These are phyloP conservation scores for Lasiurus borealis DNA, from an alignment of 2,113 vertebrate species.

Conservation along the genomic window DNA sequence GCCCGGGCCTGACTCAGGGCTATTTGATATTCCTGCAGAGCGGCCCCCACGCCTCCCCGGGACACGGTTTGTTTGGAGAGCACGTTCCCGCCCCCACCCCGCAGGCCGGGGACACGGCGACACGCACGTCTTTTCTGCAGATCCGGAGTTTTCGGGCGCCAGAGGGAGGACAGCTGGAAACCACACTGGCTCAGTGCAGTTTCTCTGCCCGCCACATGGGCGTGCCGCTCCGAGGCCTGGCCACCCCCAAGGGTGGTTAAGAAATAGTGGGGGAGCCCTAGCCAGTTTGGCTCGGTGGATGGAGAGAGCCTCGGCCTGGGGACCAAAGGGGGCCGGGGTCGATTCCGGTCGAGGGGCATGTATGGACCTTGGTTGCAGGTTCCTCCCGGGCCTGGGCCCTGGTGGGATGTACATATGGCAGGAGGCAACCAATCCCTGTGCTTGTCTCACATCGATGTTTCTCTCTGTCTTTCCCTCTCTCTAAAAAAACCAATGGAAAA, in stretches of 20 bases:
- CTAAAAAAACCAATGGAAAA: too few species aligned
- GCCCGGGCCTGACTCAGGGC: conserved; percentile 47
- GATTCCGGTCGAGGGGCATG: too few species aligned
- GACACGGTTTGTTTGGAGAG: conserved; percentile 68
- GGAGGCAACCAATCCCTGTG: too few species aligned
- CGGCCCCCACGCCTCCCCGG: conserved; percentile 36
- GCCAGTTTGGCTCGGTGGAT: too few species aligned
- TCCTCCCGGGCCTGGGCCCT: too few species aligned
- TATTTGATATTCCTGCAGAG: conserved; percentile 52
- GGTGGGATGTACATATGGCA: too few species aligned
- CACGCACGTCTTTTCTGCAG: neutral
- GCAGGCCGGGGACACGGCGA: neutral
- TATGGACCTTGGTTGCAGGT: too few species aligned
- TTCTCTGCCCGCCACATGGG: neutral
- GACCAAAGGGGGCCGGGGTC: too few species aligned
- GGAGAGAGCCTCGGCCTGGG: too few species aligned
- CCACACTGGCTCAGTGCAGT: too few species aligned
- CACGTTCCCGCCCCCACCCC: neutral
- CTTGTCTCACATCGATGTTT: too few species aligned
- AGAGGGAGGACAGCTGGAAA: neutral
- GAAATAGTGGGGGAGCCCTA: neutral
- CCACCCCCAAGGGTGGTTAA: neutral
- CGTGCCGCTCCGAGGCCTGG: neutral
- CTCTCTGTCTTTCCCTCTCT: too few species aligned
- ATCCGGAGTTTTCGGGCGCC: neutral